Evolutionary conservation across 2,888 invertebrate species (phyloP), one percentile per base, ranked within the genome.

Genomic region (Drosophila setosimentum): DNA sequence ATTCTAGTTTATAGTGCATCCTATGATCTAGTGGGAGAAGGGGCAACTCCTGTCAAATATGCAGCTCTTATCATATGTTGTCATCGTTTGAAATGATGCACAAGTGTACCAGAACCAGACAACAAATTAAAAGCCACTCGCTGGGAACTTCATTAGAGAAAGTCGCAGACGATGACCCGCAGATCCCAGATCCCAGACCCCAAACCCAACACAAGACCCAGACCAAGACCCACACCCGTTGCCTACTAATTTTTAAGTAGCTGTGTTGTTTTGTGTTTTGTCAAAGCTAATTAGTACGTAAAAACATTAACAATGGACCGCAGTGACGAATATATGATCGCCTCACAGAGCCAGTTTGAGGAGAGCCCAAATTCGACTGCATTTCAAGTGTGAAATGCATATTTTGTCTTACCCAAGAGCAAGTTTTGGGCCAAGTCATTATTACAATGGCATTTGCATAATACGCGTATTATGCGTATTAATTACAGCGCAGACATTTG

Each of bases 201-300:
- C n/a, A 21, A 8, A 33, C 10, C 30, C 32, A 32, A 4, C 64
- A 54, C 63, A 51, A 42, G 1, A 42, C 40, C 11, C 11, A 64
- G 42, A 64, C 37, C 11, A n/a, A n/a, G 29, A 53, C 50, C 32
- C 29, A 45, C 51, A 64, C 65, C 61, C 72, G 68, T 68, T 61
- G 45, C 51, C 70, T 80, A 90, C 91, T 84, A 91, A 89, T 80
- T 90, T 88, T 80, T 89, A 87, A 81, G 81, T 84, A 78, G 83
- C 82, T 73, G 54, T 69, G 83, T 83, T 79, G 78, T 82, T 67
- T 78, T 80, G 50, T 87, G 73, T 87, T 88, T 90, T 91, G 92
- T 91, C 91, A 91, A 91, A 86, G 83, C 91, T 91, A 91, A 92
- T 91, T 91, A 91, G 91, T 91, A 88, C 76, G 73, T 91, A 79